phyloP scores from a whole-genome alignment of 2,797 vertebrate genomes.

The Uromys caudimaculatus region DNA sequence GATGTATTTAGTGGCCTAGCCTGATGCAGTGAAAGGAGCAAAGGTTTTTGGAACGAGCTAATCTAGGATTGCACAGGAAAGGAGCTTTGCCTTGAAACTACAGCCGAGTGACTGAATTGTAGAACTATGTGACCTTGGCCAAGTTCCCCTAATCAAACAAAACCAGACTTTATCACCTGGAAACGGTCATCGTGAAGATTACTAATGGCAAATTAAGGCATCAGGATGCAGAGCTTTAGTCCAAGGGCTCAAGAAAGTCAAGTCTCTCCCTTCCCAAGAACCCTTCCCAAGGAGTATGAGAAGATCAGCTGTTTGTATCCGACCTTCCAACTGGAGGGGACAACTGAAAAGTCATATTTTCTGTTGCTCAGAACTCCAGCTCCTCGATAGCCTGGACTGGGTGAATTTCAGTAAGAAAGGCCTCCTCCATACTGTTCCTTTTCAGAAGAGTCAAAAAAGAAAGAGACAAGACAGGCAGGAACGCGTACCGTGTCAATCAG shows the following conservation, averaged over 20 bases:
- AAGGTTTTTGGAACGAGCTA: slow-evolving; percentile 57
- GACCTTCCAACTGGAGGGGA: neutral
- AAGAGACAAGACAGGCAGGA: neutral
- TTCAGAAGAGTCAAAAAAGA: slow-evolving; percentile 1
- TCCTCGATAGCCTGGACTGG: neutral
- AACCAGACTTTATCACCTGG: slow-evolving; percentile 19
- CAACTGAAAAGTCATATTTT: slow-evolving; percentile 45
- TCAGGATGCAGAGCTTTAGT: slow-evolving; percentile 22
- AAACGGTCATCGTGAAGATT: neutral
- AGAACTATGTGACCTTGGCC: slow-evolving; percentile 30
- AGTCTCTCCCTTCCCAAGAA: neutral
- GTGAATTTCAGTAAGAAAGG: slow-evolving; percentile 49
- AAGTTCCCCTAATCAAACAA: slow-evolving; percentile 34
- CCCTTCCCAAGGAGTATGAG: slow-evolving; percentile 24
- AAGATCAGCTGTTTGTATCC: slow-evolving; percentile 25
- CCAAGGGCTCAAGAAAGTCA: neutral
- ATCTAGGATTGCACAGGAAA: neutral
- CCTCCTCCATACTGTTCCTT: slow-evolving; percentile 18
- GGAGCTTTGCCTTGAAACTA: neutral
- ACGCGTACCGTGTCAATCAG: slow-evolving; percentile 6
- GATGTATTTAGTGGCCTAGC: neutral
- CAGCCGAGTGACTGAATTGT: slow-evolving; percentile 31
- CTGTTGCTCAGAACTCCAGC: slow-evolving; percentile 13
- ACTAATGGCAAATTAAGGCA: neutral
- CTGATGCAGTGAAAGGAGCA: slow-evolving; percentile 48